Evolutionary conservation across 2,888 invertebrate genomes (phyloP).

Genomic region (Drosophila diplacantha): DNA sequence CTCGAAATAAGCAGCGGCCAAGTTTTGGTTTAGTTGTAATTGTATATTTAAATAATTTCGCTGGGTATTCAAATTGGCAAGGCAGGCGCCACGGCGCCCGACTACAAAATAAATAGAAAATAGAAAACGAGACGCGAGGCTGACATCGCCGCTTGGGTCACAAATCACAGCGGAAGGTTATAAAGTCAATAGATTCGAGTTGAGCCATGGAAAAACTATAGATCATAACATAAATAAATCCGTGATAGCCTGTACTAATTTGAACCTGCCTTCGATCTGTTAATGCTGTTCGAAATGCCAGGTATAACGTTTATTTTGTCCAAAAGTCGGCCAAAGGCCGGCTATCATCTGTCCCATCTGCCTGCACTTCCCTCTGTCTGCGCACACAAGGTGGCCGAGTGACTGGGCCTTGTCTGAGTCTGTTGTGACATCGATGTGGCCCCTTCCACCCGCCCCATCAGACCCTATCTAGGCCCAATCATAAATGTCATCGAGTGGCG

Average conservation of each 20-base stretch:
- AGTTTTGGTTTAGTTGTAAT: slow-evolving; percentile 25
- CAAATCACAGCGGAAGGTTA: slow-evolving; percentile 36
- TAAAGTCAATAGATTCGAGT: slow-evolving; percentile 13
- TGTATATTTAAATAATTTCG: slow-evolving; percentile 34
- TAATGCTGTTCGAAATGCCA: not conserved
- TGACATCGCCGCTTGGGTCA: slow-evolving; percentile 44
- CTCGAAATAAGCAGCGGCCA: slow-evolving; percentile 18
- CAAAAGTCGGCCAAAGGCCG: slow-evolving; percentile 10
- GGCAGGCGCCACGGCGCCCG: slow-evolving; percentile 43
- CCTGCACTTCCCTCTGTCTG: not conserved
- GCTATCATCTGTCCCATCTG: slow-evolving; percentile 18
- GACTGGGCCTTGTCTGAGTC: slow-evolving; percentile 19
- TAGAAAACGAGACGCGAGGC: slow-evolving; percentile 26
- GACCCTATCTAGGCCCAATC: slow-evolving; percentile 15
- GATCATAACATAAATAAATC: slow-evolving; percentile 2
- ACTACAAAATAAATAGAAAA: slow-evolving; percentile 18
- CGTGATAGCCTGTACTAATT: not conserved
- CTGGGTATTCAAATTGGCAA: slow-evolving; percentile 48
- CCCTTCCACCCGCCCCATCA: slow-evolving; percentile 6
- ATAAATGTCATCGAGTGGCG: slow-evolving; percentile 24
- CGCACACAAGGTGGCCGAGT: slow-evolving; percentile 7
- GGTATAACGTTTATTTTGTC: not conserved
- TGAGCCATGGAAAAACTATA: slow-evolving; percentile 3
- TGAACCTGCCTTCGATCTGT: not conserved
- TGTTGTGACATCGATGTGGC: slow-evolving; percentile 21